Evolutionary conservation across 1,140 invertebrate species (phyloP).

Genomic region (Pteromalus puparum): DNA sequence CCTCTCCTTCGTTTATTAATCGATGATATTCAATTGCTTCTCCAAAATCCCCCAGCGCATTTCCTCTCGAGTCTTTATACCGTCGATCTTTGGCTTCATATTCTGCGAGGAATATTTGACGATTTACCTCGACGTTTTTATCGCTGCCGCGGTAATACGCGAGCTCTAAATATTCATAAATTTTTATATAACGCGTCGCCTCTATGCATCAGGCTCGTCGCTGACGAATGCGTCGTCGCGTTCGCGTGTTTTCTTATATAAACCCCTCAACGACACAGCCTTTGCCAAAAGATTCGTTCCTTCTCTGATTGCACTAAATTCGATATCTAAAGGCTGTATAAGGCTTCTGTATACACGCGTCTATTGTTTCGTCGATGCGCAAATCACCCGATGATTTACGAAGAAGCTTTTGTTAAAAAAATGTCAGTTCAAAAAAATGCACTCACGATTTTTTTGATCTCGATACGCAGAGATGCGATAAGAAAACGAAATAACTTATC

Average conservation of each 20-base stretch:
- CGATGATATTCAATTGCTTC: not conserved
- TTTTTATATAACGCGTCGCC: conserved; percentile 49
- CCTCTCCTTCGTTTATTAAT: not conserved
- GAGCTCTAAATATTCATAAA: conserved; percentile 43
- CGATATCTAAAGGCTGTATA: not conserved
- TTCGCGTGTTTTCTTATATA: not conserved
- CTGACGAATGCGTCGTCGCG: not conserved
- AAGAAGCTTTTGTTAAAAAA: too few relatives aligned
- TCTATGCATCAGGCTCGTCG: not conserved
- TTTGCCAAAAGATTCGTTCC: conserved; percentile 29
- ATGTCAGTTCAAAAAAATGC: too few relatives aligned
- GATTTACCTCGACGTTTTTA: not conserved
- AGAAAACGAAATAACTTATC: too few relatives aligned
- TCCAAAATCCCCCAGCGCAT: not conserved
- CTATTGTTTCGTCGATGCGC: too few relatives aligned
- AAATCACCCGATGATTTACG: too few relatives aligned
- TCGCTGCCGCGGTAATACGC: not conserved
- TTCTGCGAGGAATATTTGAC: not conserved
- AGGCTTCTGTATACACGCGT: too few relatives aligned
- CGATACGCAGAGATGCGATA: too few relatives aligned
- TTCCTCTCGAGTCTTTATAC: not conserved
- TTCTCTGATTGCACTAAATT: not conserved
- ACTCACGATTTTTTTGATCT: too few relatives aligned
- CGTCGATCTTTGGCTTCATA: not conserved
- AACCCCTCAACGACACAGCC: not conserved